A percentile compares a stretch with the other conserved stretches of the same genome.
Evolutionary conservation across 2,888 invertebrate genomes (phyloP).

Genomic region (Stenoptilia bipunctidactyla): DNA sequence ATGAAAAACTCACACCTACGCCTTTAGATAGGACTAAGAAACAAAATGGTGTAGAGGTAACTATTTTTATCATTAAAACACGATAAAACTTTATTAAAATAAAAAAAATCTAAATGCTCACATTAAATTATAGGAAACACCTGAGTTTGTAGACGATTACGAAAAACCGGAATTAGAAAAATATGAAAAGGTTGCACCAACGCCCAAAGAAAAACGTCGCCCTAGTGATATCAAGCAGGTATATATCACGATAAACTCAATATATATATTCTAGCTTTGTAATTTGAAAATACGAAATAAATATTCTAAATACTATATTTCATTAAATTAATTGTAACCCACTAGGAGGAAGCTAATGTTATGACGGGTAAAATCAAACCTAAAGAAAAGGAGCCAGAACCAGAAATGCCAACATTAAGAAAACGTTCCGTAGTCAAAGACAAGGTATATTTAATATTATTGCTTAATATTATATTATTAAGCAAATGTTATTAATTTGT

Average conservation of each 20-base stretch:
- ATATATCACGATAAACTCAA: constrained; percentile 16
- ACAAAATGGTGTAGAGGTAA: constrained; percentile 57
- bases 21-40: constrained; percentile 50
- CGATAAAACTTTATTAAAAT: neutral
- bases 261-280: no score
- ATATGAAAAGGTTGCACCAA: constrained; percentile 69
- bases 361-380: constrained; percentile 62
- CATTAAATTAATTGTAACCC: no score
- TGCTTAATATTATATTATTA: neutral
- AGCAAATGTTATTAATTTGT: neutral
- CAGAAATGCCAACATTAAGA: constrained; percentile 49
- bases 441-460: constrained; percentile 36
- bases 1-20: constrained; percentile 69
- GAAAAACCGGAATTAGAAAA: constrained; percentile 79
- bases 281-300: neutral
- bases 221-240: constrained; percentile 56
- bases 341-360: constrained; percentile 55
- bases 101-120: constrained; percentile 6
- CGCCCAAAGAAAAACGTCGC: constrained; percentile 52
- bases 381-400: constrained; percentile 53
- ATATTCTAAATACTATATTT: constrained; percentile 3
- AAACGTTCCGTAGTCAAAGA: constrained; percentile 55
- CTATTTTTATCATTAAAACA: constrained; percentile 20
- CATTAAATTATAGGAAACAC: constrained; percentile 44
- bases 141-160: constrained; percentile 76